phyloP scores from a whole-genome alignment of 1,140 invertebrate genomes.

The Sycophaga agraensis region DNA sequence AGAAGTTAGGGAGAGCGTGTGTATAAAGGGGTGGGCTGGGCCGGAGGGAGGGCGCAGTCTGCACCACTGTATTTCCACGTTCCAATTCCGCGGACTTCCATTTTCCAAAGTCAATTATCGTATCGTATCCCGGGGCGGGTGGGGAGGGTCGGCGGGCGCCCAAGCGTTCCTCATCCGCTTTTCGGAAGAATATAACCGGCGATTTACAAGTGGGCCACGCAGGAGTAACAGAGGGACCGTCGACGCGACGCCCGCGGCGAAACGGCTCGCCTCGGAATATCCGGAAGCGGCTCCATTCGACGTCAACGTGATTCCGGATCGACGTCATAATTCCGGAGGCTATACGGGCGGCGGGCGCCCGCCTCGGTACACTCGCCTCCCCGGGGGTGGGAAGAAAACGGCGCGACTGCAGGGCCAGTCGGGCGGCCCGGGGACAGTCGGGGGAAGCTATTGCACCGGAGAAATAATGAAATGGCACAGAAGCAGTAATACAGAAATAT shows the following conservation, averaged over 20 bases:
- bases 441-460: constrained; percentile 17
- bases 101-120: constrained; percentile 30
- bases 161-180: constrained; percentile 21
- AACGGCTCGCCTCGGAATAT: constrained; percentile 37
- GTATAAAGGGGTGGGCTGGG: no score
- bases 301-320: constrained; percentile 44
- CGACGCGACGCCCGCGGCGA: constrained; percentile 20
- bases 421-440: no score
- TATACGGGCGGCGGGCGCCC: no score
- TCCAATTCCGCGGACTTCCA: constrained; percentile 25
- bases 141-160: no score
- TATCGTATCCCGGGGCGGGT: constrained; percentile 11
- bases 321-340: constrained; percentile 48
- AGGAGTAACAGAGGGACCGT: not conserved
- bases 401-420: not conserved
- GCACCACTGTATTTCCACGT: constrained; percentile 16
- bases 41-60: not conserved
- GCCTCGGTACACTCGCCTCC: no score
- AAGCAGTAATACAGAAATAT: constrained; percentile 24
- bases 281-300: constrained; percentile 40
- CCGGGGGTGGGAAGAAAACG: constrained; percentile 3
- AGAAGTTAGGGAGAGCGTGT: not conserved
- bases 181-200: constrained; percentile 28
- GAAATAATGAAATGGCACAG: constrained; percentile 23
- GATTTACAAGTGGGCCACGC: constrained; percentile 14